A percentile compares a stretch with the other conserved stretches of the same genome.
These are phyloP conservation scores for Sebastes oblongus DNA, from an alignment of 2,797 vertebrate genomes.

Conservation along the genomic window DNA sequence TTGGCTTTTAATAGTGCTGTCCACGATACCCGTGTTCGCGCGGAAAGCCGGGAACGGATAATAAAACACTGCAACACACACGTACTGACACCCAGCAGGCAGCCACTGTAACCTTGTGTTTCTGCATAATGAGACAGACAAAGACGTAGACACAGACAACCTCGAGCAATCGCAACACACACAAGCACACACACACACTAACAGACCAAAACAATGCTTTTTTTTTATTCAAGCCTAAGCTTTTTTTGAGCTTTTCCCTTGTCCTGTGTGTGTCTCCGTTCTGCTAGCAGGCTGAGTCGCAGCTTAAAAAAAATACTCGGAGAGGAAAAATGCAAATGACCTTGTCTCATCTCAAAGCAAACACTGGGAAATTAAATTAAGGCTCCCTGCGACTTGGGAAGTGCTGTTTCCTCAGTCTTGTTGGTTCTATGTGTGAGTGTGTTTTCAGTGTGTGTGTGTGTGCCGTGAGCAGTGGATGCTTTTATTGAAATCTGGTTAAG, in stretches of 20 bases:
- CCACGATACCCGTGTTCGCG: slow-evolving; percentile 31
- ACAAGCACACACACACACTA: slow-evolving; percentile 17
- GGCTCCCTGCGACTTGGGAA: slow-evolving; percentile 56
- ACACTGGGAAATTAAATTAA: slow-evolving; percentile 80
- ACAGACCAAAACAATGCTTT: slow-evolving; percentile 45
- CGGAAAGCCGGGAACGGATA: slow-evolving; percentile 36
- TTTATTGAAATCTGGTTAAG: slow-evolving; percentile 40
- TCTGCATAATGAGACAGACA: slow-evolving; percentile 64
- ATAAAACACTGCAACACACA: slow-evolving; percentile 44
- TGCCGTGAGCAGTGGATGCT: slow-evolving; percentile 8
- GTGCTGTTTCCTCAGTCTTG: slow-evolving; percentile 34
- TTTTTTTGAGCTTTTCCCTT: slow-evolving; percentile 32
- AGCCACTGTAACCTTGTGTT: slow-evolving; percentile 61
- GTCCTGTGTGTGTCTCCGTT: slow-evolving; percentile 33
- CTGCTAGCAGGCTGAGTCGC: slow-evolving; percentile 42
- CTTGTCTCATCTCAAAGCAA: slow-evolving; percentile 76
- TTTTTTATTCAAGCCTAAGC: slow-evolving; percentile 27
- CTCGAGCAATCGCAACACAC: slow-evolving; percentile 21
- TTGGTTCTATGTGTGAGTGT: slow-evolving; percentile 16
- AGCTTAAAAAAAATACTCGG: slow-evolving; percentile 57
- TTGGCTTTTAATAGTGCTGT: slow-evolving; percentile 68
- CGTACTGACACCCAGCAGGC: slow-evolving; percentile 51
- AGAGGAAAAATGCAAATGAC: slow-evolving; percentile 76
- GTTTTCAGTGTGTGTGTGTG: not conserved
- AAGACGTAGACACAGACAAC: slow-evolving; percentile 46